A percentile compares a stretch with the other conserved stretches of the same genome.
Conservation (phyloP, 1,140 invertebrate species). For the Pantala flavescens region DNA sequence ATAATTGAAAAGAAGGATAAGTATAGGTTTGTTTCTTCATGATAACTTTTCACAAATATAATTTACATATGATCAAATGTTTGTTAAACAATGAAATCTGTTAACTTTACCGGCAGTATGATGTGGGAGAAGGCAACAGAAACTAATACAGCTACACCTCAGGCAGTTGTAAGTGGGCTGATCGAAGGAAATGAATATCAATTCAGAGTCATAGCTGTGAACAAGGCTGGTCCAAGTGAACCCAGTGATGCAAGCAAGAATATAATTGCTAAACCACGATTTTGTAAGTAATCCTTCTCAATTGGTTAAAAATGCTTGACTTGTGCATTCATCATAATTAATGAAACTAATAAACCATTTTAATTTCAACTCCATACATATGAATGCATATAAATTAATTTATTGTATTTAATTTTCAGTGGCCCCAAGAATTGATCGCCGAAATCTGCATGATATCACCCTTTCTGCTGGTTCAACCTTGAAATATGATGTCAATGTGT, state of each 20-base stretch:
- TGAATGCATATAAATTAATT: too few relatives aligned
- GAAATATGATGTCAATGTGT: constrained; percentile 85
- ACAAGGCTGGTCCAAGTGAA: constrained; percentile 86
- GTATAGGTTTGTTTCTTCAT: constrained; percentile 44
- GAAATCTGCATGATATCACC: constrained; percentile 77
- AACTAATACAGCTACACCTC: constrained; percentile 57
- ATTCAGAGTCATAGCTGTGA: constrained; percentile 93
- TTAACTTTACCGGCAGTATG: constrained; percentile 43
- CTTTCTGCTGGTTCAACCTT: constrained; percentile 82
- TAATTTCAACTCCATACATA: too few relatives aligned
- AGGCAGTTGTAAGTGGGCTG: constrained; percentile 69
- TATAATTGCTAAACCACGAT: constrained; percentile 84
- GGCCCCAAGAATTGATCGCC: constrained; percentile 89
- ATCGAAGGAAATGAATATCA: constrained; percentile 97
- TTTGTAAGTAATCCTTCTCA: constrained; percentile 42
- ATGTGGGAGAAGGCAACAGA: constrained; percentile 86
- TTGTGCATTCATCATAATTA: too few relatives aligned
- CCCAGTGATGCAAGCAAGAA: constrained; percentile 77
- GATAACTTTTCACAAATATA: too few relatives aligned
- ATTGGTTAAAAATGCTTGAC: background rate
- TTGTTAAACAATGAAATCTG: background rate
- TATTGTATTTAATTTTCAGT: constrained; percentile 41
- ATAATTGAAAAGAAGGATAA: constrained; percentile 96
- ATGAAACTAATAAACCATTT: too few relatives aligned
- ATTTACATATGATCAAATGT: too few relatives aligned